Evolutionary conservation across 2,888 invertebrate species (phyloP).

Genomic region (Phytoseiulus persimilis): DNA sequence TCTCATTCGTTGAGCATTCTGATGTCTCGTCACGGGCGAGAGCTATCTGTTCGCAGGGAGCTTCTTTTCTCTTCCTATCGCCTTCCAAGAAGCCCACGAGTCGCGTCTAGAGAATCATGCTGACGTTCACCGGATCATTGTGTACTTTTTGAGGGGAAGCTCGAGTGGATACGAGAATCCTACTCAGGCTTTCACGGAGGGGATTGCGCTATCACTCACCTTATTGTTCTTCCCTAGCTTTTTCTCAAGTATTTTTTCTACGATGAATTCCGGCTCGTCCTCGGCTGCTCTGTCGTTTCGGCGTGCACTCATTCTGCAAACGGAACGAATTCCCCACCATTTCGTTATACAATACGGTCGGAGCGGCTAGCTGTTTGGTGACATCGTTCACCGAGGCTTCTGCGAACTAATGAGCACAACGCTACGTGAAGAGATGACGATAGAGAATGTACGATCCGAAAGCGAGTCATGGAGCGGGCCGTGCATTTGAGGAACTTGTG

Average conservation of each 20-base stretch:
- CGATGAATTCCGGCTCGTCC: constrained; percentile 35
- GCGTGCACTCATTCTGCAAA: constrained; percentile 23
- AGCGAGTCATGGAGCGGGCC: not conserved
- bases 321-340: not conserved
- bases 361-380: not conserved
- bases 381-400: not conserved
- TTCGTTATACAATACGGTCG: not conserved
- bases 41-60: no score
- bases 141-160: not conserved
- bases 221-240: constrained; percentile 26
- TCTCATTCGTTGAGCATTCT: no score
- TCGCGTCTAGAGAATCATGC: no score
- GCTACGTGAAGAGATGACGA: no score
- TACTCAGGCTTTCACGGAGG: not conserved
- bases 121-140: no score
- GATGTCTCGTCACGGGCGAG: no score
- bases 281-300: constrained; percentile 29
- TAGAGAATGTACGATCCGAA: no score
- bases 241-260: constrained; percentile 37
- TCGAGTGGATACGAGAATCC: no score
- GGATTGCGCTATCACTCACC: not conserved
- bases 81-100: no score
- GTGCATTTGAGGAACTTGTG: not conserved
- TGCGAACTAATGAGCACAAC: no score
- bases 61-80: no score